Percentiles rank a stretch among this genome's conserved stretches.
phyloP scores from a whole-genome alignment of 2,797 vertebrate genomes.

The Pangasius sanitwongsei region DNA sequence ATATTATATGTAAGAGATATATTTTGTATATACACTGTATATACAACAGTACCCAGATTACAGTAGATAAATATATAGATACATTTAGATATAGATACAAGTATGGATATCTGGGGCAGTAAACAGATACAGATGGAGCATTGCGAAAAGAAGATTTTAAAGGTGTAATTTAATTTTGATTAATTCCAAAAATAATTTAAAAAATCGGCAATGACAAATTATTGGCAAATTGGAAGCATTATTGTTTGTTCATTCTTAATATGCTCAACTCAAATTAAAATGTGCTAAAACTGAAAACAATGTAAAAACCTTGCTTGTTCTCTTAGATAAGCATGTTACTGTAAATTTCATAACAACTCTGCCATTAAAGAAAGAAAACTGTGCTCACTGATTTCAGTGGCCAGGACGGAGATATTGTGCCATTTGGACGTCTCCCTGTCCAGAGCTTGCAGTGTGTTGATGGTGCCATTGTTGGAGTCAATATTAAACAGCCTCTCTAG shows the following conservation, averaged over 20 bases:
- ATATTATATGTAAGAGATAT: too few relatives aligned
- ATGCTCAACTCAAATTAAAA: not conserved
- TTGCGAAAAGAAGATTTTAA: not conserved
- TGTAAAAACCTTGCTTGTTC: not conserved
- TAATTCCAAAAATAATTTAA: too few relatives aligned
- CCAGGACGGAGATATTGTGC: conserved; percentile 94
- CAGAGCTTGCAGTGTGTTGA: conserved; percentile 88
- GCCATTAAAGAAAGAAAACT: not conserved
- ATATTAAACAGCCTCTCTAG: conserved; percentile 91
- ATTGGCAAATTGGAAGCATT: not conserved
- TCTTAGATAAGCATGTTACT: not conserved
- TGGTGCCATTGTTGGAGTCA: conserved; percentile 89
- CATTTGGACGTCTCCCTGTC: conserved; percentile 93
- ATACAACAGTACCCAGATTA: not conserved
- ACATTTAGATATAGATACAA: too few relatives aligned
- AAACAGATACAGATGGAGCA: not conserved
- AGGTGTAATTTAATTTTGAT: not conserved
- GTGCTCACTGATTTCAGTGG: conserved; percentile 91
- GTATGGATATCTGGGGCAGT: not conserved
- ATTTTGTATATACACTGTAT: too few relatives aligned
- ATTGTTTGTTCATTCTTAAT: not conserved
- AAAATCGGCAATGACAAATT: not conserved
- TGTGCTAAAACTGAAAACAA: not conserved
- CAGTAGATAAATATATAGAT: not conserved
- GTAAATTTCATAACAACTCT: conserved; percentile 20